Evolutionary conservation across 1,140 invertebrate genomes (phyloP), one percentile per base, ranked within the genome.

Genomic region (Drosophila lacteicornis): DNA sequence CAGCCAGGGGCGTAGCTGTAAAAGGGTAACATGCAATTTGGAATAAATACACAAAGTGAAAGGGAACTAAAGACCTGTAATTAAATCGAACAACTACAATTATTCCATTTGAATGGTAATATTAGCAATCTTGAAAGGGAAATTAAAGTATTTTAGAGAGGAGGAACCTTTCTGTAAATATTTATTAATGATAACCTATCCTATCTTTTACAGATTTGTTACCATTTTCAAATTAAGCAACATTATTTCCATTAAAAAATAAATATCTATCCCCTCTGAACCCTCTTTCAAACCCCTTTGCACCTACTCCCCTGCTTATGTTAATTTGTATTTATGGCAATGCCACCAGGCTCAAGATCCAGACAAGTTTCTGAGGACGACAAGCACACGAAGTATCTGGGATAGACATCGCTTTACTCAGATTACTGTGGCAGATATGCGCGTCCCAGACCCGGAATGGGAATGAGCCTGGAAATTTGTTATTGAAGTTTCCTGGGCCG

Each of bases 381-480:
- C 71, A 75, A 60, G 42, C 57, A 75, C 43, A 63, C 27, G 38
- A 33, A 50, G 62, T 79, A 79, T 79, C 69, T 79, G 70, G 57
- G 62, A 79, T 86, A 87, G 75, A 82, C 75, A 79, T 82, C 53
- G 63, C 49, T 42, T 30, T 66, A 65, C 80, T 88, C 84, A 83
- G 83, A 87, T 87, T 88, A 83, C 83, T 71, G 80, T 56, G 70
- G 70, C 76, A 62, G 83, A 86, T 87, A 86, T 57, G 56, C 43
- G 43, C n/a, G 43, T 22, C 50, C 27, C 66, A 13, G 40, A 6
- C 33, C 30, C 42, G 30, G 17, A 53, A 53, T 36, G 51, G 43
- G 45, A 59, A 27, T 63, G 53, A 75, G 51, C 51, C 70, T 49
- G 75, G 55, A 71, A 74, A 77, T 87, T 73, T 77, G 79, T 74